A percentile compares a stretch with the other conserved stretches of the same genome.
phyloP scores from a whole-genome alignment of 35 echinoderm and acorn worm species.

The Ptychodera flava region DNA sequence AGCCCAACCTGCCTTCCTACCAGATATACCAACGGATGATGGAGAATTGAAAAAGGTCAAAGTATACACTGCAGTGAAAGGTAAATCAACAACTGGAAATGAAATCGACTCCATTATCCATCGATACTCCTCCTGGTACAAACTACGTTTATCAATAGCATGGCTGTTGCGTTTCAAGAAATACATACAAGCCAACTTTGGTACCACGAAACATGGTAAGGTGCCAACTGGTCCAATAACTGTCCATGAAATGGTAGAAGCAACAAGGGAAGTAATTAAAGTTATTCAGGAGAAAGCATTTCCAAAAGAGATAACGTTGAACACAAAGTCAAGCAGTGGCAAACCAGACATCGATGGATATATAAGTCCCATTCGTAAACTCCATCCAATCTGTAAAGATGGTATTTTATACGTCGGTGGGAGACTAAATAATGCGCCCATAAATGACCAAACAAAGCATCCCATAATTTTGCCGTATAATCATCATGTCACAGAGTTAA shows the following conservation, averaged over 20 bases:
- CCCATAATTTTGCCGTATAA: no score
- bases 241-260: slow-evolving; percentile 14
- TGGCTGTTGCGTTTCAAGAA: slow-evolving; percentile 31
- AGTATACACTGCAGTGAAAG: no score
- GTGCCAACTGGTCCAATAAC: background rate
- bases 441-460: no score
- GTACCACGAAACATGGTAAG: background rate
- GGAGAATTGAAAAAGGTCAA: no score
- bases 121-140: background rate
- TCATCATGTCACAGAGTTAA: no score
- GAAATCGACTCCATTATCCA: background rate
- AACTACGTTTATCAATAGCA: background rate
- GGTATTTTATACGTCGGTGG: slow-evolving; percentile 37
- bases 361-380: slow-evolving; percentile 9
- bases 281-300: no score
- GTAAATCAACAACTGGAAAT: background rate
- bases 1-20: background rate
- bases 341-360: background rate
- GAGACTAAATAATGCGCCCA: slow-evolving; percentile 23
- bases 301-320: slow-evolving; percentile 14
- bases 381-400: slow-evolving; percentile 28
- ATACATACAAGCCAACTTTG: background rate
- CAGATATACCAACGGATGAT: background rate
- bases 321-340: background rate
- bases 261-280: slow-evolving; percentile 16